Evolutionary conservation across 2,888 invertebrate species (phyloP).

Genomic region (Tiliacea citrago): DNA sequence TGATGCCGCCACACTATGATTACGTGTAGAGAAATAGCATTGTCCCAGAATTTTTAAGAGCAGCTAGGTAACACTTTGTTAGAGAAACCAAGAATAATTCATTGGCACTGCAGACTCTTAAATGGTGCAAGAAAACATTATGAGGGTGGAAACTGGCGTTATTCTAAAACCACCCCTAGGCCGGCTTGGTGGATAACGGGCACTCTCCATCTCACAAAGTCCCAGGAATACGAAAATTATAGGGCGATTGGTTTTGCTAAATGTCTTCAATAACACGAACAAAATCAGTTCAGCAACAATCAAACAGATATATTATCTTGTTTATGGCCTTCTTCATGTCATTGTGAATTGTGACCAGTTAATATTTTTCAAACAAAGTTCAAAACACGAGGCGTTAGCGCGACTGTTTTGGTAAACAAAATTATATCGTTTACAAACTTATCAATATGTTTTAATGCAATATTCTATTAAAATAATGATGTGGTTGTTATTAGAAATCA

Average conservation of each 20-base stretch:
- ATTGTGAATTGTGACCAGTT: slow-evolving; percentile 19
- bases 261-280: not conserved
- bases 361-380: slow-evolving; percentile 42
- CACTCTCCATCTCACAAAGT: not conserved
- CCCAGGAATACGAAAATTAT: not conserved
- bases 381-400: not conserved
- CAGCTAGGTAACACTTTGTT: not conserved
- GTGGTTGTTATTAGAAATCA: not conserved
- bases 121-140: not conserved
- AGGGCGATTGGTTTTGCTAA: not conserved
- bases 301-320: not conserved
- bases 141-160: no score
- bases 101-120: not conserved
- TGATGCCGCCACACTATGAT: no score
- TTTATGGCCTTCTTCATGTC: not conserved
- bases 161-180: no score
- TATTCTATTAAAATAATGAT: slow-evolving; percentile 7
- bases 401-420: slow-evolving; percentile 29
- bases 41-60: not conserved
- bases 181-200: no score
- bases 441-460: slow-evolving; percentile 9
- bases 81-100: not conserved
- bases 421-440: slow-evolving; percentile 12
- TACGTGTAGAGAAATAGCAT: not conserved
- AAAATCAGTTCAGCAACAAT: not conserved